Evolutionary conservation across 2,888 invertebrate species (phyloP), one percentile per base, ranked within the genome.

Genomic region (Drosophila quasianomalipes): DNA sequence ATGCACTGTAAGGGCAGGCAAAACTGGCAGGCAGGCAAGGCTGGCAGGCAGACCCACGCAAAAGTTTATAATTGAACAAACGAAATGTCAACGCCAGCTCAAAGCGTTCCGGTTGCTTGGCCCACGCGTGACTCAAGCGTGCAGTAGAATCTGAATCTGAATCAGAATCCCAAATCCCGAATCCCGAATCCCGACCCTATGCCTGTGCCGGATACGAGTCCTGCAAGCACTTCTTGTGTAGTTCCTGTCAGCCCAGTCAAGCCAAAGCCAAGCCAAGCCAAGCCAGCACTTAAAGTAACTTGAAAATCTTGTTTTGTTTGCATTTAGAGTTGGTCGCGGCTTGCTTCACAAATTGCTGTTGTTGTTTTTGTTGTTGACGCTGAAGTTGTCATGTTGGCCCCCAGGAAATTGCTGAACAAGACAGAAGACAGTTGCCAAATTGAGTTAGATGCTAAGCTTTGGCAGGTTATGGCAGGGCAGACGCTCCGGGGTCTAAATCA

Each of bases 21-120:
- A 47, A 22, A 14, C 22, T 22, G 58, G 41, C 57, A 12, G 30
- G 10, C 9, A 70, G 61, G 31, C 62, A 47, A 58, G 54, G 74
- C 30, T 5, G n/a, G 52, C 52, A 16, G 1, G 33, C 26, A 28
- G 39, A 39, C 71, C 83, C 85, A 87, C 78, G 76, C 74, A 73
- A 82, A 85, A 88, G 88, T 86, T 86, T 90, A 86, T 86, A 86
- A 86, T 86, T 86, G 85, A 86, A 86, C 89, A 90, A 86, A 90
- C 89, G 85, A 86, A 86, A 86, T 86, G 85, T 86, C 90, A 86
- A 81, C 85, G 89, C 59, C 90, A 90, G 90, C 74, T 82, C 73
- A 85, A 80, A 89, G 88, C 60, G 64, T 73, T 74, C 52, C 55
- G 55, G 49, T 54, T 67, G 61, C 63, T 54, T 66, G 49, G 66